Base-by-base conservation (phyloP, 2,888 invertebrate species). In the Ceratothoa steindachneri region DNA sequence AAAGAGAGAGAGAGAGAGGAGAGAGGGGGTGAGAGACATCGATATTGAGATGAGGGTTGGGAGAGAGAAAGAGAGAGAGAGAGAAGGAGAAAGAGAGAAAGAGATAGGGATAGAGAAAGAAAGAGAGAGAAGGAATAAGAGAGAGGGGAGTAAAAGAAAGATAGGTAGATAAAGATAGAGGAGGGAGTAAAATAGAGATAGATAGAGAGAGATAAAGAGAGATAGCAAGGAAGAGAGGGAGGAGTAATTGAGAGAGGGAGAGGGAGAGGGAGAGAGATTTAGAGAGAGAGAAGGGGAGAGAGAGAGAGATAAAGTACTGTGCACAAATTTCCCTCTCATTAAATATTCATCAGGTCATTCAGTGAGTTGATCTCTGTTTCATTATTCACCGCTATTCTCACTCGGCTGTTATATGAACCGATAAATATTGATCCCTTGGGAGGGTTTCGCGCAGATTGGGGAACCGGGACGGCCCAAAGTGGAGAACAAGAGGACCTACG, bases 271-370 rank as follows among this genome's bases (percentile, higher is more conserved):
- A n/a, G n/a, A n/a, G n/a, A n/a, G n/a, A n/a, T n/a, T n/a, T n/a
- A n/a, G n/a, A n/a, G n/a, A n/a, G n/a, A n/a, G n/a, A n/a, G n/a
- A n/a, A n/a, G n/a, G n/a, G n/a, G n/a, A n/a, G n/a, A n/a, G n/a
- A n/a, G n/a, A n/a, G n/a, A n/a, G n/a, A n/a, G n/a, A n/a, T n/a
- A n/a, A n/a, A n/a, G n/a, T n/a, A n/a, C 15, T 15, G 27, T 1
- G 24, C 22, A 60, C 22, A 60, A 24, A 24, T 60, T 60, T 60
- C 60, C 9, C 24, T 60, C 1, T 24, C 60, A 60, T 60, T 60
- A 60, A 60, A 60, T 60, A 60, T 60, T 60, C 60, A 60, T 60
- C 60, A 60, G 60, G 9, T 60, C 60, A 60, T 24, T 60, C 27
- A 60, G 41, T 15, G 41, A 41, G 41, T 41, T 41, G 41, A 41